Evolutionary conservation across 2,888 invertebrate species (phyloP).

Genomic region (Microplitis deprimator): DNA sequence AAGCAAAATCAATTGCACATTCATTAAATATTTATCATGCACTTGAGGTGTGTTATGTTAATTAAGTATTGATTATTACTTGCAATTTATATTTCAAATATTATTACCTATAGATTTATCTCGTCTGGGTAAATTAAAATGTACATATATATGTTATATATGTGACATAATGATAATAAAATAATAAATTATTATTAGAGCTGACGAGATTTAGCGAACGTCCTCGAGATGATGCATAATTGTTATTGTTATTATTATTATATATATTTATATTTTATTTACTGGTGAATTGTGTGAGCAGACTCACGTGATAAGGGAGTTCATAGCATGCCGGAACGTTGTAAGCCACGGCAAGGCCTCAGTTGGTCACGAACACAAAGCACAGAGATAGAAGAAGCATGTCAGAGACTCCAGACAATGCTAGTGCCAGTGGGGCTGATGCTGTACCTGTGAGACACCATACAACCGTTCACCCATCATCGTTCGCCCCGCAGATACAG

Average conservation of each 20-base stretch:
- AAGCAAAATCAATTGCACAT: conserved; percentile 22
- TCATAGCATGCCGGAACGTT: conserved; percentile 69
- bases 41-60: neutral
- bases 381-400: conserved; percentile 72
- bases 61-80: conserved; percentile 7
- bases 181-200: neutral
- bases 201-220: neutral
- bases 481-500: conserved; percentile 43
- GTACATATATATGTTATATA: neutral
- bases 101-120: conserved; percentile 2
- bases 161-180: conserved; percentile 3
- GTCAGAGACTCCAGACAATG: conserved; percentile 70
- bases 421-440: conserved; percentile 68
- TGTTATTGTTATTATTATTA: neutral
- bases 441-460: conserved; percentile 71
- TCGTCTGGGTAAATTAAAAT: neutral
- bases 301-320: conserved; percentile 66
- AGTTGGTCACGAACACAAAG: conserved; percentile 72
- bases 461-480: conserved; percentile 64
- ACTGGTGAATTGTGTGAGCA: conserved; percentile 59
- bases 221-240: conserved; percentile 1
- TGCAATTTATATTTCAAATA: neutral
- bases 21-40: conserved; percentile 20
- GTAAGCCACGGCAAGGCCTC: conserved; percentile 68
- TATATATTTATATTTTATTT: neutral